Base-by-base conservation (phyloP, 2,797 vertebrate genomes). In the Girardinus metallicus region DNA sequence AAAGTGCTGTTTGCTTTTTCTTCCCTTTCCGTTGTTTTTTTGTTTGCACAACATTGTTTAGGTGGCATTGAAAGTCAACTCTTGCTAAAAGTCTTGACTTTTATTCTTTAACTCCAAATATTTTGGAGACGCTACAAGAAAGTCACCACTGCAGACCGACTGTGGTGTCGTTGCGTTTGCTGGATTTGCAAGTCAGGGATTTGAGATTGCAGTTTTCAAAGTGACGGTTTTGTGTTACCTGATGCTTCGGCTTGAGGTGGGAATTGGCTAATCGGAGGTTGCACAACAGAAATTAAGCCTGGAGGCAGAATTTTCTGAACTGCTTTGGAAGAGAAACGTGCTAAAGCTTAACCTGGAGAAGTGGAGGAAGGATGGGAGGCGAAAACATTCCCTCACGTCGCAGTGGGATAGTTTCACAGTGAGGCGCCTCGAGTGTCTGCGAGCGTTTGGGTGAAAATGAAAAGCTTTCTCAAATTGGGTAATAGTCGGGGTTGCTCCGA, bases 401-500 rank as follows among this genome's bases (percentile, higher is more conserved):
- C 39, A 2, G 79, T 21, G 26, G 79, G 82, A 74, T 77, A 53
- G 74, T 79, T 80, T 75, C 55, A n/a, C 78, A 57, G 57, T 0
- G 74, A 82, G 70, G 82, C 15, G 39, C 78, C 74, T 60, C n/a
- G 78, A 82, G 84, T 73, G 79, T 83, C 74, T 88, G 81, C 78
- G 29, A 87, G 84, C 18, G 57, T 87, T 81, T 83, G 53, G 87
- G 82, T 23, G 75, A 75, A 82, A 88, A 91, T 89, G 36, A 88
- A 91, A 93, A 89, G 86, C 87, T 80, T 76, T 83, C 83, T 86
- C 47, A 80, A 88, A 82, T 82, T 34, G 26, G 47, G 78, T 88
- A 85, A 88, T 88, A 75, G 86, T 75, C 39, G 39, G 80, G 85
- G 77, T 83, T 82, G 80, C 83, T 83, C 79, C 2, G 78, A 79